Base-by-base conservation (phyloP, 2,797 vertebrate genomes). In the Rhinoraja longicauda region DNA sequence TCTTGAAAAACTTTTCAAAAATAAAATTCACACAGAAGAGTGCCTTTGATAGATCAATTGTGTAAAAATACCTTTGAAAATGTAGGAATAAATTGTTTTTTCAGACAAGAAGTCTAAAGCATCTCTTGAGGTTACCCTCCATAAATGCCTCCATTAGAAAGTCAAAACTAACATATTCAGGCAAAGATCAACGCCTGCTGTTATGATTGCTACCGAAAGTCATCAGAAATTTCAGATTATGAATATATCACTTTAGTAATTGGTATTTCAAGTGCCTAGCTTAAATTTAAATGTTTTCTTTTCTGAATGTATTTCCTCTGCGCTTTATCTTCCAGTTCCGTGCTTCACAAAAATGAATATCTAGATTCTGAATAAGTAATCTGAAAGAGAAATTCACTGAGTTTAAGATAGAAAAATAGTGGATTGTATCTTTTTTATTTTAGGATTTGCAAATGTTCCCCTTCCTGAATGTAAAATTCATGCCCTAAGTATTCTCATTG, bases 11-110 rank as follows among this genome's bases (percentile, higher is more conserved):
- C 6, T 86, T 62, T 62, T n/a, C 6, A 59, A 64, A 57, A 82
- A 59, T 59, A 84, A 29, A 13, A 36, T 64, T 7, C 2, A 2
- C 0, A 45, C 39, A 73, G 70, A 39, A 4, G 32, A 19, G 32
- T 39, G 5, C 64, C 64, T 70, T 15, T 24, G 1, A 45, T 53
- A n/a, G 39, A 75, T 73, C 39, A 92, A 39, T 29, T 57, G 72
- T 39, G 57, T 57, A n/a, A 24, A 75, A 24, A 57, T 92, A 45
- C 26, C 26, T 45, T 39, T 92, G 36, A 57, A 92, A 75, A 73
- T 53, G 26, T 29, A 45, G n/a, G 92, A 92, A 62, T 36, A 88
- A 92, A 92, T 73, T 92, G 24, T 39, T 62, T 53, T 92, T 92
- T 39, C 13, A 73, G 45, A 72, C 39, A 45, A 53, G 72, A 15